Conservation (phyloP, 2,113 vertebrate genomes). For the Merops nubicus region DNA sequence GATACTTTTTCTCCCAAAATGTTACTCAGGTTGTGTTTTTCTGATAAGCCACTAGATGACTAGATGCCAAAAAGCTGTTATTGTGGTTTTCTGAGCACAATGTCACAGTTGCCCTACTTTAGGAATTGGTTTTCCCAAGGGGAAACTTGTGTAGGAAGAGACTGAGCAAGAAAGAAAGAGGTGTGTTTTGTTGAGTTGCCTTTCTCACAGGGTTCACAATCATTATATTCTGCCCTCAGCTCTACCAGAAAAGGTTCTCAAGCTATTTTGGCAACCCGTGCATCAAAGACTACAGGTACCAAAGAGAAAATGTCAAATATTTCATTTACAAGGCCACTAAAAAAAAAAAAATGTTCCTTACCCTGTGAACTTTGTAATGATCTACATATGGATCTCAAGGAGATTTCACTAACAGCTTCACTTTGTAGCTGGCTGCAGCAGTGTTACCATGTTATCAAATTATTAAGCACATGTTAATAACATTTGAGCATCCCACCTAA, state of each 20-base stretch:
- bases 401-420: neutral
- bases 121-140: neutral
- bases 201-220: neutral
- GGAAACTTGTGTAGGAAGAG: neutral
- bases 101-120: neutral
- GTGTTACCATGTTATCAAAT: neutral
- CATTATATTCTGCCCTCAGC: neutral
- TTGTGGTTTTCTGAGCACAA: neutral
- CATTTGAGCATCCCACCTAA: neutral
- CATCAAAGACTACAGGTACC: neutral
- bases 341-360: neutral
- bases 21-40: slow-evolving; percentile 22
- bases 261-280: neutral
- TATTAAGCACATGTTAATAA: neutral
- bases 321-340: neutral
- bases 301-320: neutral
- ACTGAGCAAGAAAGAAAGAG: neutral
- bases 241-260: neutral
- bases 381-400: neutral
- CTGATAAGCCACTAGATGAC: slow-evolving; percentile 29
- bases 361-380: neutral
- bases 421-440: neutral
- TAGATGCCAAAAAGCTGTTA: slow-evolving; percentile 2
- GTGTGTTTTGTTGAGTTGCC: neutral
- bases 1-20: neutral